Base-by-base conservation (phyloP, 2,888 invertebrate species). In the Yponomeuta malinellus region DNA sequence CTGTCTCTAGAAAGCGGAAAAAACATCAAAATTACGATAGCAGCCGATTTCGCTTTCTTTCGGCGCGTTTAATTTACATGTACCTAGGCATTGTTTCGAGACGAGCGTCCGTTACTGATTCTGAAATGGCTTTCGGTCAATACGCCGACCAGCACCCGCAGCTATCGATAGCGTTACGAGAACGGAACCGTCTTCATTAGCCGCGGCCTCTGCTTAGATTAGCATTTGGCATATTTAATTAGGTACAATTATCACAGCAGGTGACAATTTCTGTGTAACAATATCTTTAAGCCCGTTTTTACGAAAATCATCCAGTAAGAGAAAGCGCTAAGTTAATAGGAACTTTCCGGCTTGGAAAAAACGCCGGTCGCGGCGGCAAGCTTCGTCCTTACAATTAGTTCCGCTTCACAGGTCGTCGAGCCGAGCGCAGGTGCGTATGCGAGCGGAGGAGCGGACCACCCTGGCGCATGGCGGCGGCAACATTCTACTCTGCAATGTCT, bases 1-100 rank as follows among this genome's bases (percentile, higher is more conserved):
- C 79, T 79, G 83, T 78, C 84, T 83, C 82, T 88, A 90, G 90
- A 90, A 90, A 90, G 90, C 90, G 90, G 85, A 89, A 89, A 88
- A 85, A 81, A 81, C 81, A 85, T 83, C 84, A 85, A 87, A 87
- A 87, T 86, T 79, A 77, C 82, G 79, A 82, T 83, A 82, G 80
- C 83, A 74, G 78, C 80, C 79, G 81, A 85, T 84, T 86, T 89
- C 86, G 88, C 89, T 89, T 89, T 89, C 88, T 83, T 81, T 79
- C 74, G 77, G 74, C 78, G 76, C 72, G 74, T 72, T 76, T 78
- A 80, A 87, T 88, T 85, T 85, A 82, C 86, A 87, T 87, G 84
- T 82, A 59, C 67, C 64, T 23, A 78, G 74, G 78, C 76, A 80
- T 84, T 82, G 83, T 83, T 78, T 76, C 74, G 29, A 70, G 72